Evolutionary conservation across 2,888 invertebrate genomes (phyloP).

Genomic region (Hanleya hanleyi): DNA sequence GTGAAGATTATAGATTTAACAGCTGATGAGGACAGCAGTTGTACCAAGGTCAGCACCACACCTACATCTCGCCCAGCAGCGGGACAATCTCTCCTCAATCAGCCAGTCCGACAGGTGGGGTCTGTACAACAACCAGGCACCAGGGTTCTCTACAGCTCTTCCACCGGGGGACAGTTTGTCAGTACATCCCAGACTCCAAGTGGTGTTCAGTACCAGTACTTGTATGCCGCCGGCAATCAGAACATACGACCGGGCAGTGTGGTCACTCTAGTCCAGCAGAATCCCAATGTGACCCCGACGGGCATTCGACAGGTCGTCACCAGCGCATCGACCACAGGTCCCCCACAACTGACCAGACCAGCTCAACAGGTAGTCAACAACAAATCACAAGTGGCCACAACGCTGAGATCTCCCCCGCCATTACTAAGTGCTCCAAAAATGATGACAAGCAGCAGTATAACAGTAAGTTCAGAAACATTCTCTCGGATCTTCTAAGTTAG

Average conservation of each 20-base stretch:
- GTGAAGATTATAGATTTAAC: conserved; percentile 5
- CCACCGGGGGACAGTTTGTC: not conserved
- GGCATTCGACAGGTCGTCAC: not conserved
- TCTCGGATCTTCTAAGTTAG: too few relatives aligned
- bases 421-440: conserved; percentile 37
- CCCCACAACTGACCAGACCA: conserved; percentile 24
- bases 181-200: not conserved
- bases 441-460: too few relatives aligned
- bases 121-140: not conserved
- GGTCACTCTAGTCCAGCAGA: not conserved
- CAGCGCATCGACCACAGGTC: not conserved
- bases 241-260: not conserved
- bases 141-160: not conserved
- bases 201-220: not conserved
- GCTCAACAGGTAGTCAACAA: not conserved
- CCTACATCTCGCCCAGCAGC: not conserved
- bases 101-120: not conserved
- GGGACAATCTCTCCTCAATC: not conserved
- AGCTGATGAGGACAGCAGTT: not conserved
- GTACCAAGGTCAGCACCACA: not conserved
- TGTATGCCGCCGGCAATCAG: not conserved
- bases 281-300: too few relatives aligned
- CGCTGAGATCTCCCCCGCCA: conserved; percentile 37
- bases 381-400: not conserved
- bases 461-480: too few relatives aligned